phyloP scores from a whole-genome alignment of 92 coral and sea anemone genomes.

The Epizoanthus rinbou region DNA sequence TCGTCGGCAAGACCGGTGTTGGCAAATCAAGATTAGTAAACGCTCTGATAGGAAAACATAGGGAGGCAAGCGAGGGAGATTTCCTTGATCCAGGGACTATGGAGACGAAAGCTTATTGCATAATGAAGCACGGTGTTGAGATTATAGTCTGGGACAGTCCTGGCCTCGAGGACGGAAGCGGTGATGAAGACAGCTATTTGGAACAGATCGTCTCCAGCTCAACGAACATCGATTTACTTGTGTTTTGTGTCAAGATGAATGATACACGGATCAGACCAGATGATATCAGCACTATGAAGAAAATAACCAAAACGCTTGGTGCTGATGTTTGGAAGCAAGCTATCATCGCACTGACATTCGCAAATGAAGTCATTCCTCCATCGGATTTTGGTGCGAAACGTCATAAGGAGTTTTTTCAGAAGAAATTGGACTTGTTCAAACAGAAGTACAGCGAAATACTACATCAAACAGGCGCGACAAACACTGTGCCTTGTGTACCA shows the following conservation, averaged over 20 bases:
- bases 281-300: not conserved
- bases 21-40: slow-evolving; percentile 14
- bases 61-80: not conserved
- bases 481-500: not conserved
- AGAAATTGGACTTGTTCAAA: not conserved
- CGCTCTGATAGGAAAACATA: not conserved
- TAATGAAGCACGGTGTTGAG: not conserved
- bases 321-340: not conserved
- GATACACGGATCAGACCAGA: not conserved
- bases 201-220: not conserved
- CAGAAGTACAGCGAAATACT: not conserved
- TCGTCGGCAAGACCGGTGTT: not conserved
- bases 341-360: slow-evolving; percentile 11
- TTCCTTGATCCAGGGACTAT: not conserved
- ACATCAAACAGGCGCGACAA: not conserved
- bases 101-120: not conserved
- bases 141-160: slow-evolving; percentile 14
- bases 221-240: not conserved
- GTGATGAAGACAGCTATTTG: not conserved
- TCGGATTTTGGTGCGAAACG: not conserved
- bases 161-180: not conserved
- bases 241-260: not conserved
- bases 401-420: not conserved
- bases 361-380: slow-evolving; percentile 1
- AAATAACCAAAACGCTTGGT: not conserved